Conservation (phyloP, 2,113 vertebrate species). For the Caloenas nicobarica region DNA sequence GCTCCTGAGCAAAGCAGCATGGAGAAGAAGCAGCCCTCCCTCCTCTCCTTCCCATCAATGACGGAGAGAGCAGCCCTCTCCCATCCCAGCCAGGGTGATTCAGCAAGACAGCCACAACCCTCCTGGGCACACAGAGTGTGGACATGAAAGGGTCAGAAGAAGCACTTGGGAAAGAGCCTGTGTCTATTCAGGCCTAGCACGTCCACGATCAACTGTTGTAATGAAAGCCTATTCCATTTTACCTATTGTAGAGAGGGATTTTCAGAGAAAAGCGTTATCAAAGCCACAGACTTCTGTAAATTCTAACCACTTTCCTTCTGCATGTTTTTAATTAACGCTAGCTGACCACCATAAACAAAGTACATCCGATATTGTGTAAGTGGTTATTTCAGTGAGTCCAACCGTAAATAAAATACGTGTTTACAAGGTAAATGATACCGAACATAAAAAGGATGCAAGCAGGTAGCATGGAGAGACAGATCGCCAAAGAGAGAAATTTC, state of each 20-base stretch:
- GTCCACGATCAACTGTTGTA: background rate
- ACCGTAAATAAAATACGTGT: background rate
- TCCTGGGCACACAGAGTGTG: rapidly evolving
- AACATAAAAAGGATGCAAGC: background rate
- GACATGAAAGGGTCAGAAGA: background rate
- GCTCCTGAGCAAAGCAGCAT: background rate
- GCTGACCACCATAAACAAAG: background rate
- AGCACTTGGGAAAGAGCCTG: rapidly evolving
- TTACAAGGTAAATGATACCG: background rate
- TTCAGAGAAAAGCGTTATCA: background rate
- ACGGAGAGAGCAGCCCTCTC: background rate
- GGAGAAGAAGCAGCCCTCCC: background rate
- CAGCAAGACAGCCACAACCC: background rate
- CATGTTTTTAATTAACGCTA: background rate
- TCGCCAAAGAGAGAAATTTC: background rate
- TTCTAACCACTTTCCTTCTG: background rate
- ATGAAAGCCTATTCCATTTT: background rate
- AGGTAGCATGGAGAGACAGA: background rate
- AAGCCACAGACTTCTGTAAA: background rate
- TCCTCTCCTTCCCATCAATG: rapidly evolving
- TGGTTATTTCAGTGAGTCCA: background rate
- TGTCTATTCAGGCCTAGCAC: background rate
- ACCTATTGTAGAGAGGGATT: background rate
- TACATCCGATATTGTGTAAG: background rate
- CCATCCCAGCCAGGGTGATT: background rate